phyloP scores from a whole-genome alignment of 2,113 vertebrate species.

The Pristiophorus japonicus region DNA sequence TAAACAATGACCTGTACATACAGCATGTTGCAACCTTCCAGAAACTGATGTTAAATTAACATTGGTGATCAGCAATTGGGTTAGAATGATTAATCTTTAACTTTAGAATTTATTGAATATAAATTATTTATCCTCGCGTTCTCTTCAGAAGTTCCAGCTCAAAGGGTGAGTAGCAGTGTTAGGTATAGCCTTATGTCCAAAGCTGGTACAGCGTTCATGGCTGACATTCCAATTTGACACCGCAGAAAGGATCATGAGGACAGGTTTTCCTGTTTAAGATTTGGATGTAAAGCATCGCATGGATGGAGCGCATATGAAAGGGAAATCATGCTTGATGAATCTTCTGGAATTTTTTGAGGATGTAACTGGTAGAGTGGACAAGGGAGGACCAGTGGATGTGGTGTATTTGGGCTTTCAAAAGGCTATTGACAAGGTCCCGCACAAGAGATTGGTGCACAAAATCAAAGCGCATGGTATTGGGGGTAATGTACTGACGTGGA shows the following conservation, averaged over 20 bases:
- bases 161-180: not conserved
- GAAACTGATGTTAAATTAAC: constrained; percentile 18
- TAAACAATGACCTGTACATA: not conserved
- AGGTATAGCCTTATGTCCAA: not conserved
- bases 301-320: not conserved
- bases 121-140: not conserved
- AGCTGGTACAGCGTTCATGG: not conserved
- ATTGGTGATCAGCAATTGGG: not conserved
- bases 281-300: not conserved
- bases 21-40: not conserved
- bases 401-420: too few species aligned
- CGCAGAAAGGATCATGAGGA: not conserved
- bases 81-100: not conserved
- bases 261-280: not conserved
- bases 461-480: too few species aligned
- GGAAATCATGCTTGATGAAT: too few species aligned
- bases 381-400: too few species aligned
- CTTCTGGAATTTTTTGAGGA: too few species aligned
- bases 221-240: not conserved
- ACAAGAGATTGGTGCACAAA: too few species aligned
- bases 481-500: too few species aligned
- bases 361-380: too few species aligned
- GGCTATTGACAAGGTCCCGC: too few species aligned
- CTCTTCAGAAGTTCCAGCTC: not conserved
- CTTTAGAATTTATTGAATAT: not conserved